phyloP scores from a whole-genome alignment of 2,113 vertebrate species.

The Amphiprion percula region DNA sequence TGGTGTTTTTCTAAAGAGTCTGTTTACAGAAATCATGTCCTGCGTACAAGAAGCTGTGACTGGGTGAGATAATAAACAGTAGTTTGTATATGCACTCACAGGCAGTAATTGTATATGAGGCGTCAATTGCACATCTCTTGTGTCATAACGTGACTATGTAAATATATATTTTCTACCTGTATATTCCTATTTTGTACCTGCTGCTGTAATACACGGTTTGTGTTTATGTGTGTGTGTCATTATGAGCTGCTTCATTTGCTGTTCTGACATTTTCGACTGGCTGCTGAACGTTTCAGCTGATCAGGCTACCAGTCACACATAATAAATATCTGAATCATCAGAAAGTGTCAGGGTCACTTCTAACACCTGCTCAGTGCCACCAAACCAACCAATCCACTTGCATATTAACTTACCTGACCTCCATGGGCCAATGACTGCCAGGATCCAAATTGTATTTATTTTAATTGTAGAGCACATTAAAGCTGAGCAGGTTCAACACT shows the following conservation, averaged over 20 bases:
- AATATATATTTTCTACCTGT: background rate
- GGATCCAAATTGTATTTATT: conserved; percentile 15
- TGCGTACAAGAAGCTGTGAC: too few relatives aligned
- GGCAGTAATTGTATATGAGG: background rate
- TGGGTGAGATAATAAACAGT: too few relatives aligned
- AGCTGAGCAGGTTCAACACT: background rate
- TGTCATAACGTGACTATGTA: background rate
- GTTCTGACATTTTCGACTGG: background rate
- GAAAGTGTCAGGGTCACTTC: background rate
- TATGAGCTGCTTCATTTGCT: conserved; percentile 1
- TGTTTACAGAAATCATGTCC: too few relatives aligned
- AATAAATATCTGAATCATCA: background rate
- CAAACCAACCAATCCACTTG: background rate
- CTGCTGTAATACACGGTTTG: too few relatives aligned
- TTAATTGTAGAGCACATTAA: conserved; percentile 10
- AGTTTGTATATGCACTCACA: background rate
- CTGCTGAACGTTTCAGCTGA: background rate
- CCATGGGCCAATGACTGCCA: background rate
- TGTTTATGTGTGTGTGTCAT: background rate
- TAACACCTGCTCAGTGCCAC: background rate
- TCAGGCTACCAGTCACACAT: conserved; percentile 25
- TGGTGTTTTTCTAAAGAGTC: too few relatives aligned
- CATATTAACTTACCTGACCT: conserved; percentile 27
- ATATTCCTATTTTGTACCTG: too few relatives aligned
- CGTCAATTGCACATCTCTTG: background rate